Percentiles rank a stretch among this genome's conserved stretches.
phyloP scores from a whole-genome alignment of 2,888 invertebrate species.

The Thecophora atra region DNA sequence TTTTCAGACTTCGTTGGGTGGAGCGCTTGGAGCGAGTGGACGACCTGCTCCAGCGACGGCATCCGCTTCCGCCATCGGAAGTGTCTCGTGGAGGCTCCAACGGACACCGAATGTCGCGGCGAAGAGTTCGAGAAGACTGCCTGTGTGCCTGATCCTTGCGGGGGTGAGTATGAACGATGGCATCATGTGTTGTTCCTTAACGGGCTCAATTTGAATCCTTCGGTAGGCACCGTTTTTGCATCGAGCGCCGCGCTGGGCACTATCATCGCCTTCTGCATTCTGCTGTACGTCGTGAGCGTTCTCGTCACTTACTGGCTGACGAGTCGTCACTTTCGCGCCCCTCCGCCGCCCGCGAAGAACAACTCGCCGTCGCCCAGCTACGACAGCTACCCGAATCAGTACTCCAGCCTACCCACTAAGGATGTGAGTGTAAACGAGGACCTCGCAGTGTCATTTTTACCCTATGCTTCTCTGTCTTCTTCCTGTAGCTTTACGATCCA shows the following conservation, averaged over 20 bases:
- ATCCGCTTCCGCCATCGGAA: constrained; percentile 76
- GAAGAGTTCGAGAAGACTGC: constrained; percentile 74
- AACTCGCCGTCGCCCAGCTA: constrained; percentile 78
- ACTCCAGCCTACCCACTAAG: constrained; percentile 83
- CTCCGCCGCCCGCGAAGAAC: constrained; percentile 59
- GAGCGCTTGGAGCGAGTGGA: constrained; percentile 81
- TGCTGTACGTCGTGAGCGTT: constrained; percentile 66
- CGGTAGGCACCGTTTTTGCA: constrained; percentile 51
- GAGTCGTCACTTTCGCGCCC: constrained; percentile 65
- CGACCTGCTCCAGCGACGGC: constrained; percentile 72
- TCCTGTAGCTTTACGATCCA: constrained; percentile 62
- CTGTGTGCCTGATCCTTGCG: constrained; percentile 67
- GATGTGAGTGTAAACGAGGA: constrained; percentile 69
- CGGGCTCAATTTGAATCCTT: neutral
- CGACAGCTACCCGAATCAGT: constrained; percentile 83
- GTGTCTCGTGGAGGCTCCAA: constrained; percentile 70
- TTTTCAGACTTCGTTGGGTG: constrained; percentile 74
- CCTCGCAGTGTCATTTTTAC: neutral
- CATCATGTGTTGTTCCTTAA: neutral
- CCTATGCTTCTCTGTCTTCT: neutral
- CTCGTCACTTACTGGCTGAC: constrained; percentile 61
- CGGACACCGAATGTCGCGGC: constrained; percentile 75
- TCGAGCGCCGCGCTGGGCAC: constrained; percentile 52
- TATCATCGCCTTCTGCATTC: constrained; percentile 66
- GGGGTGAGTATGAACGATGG: constrained; percentile 47